Percentiles rank a stretch among this genome's conserved stretches.
Evolutionary conservation across 2,888 invertebrate species (phyloP).

Genomic region (Folsomia candida): DNA sequence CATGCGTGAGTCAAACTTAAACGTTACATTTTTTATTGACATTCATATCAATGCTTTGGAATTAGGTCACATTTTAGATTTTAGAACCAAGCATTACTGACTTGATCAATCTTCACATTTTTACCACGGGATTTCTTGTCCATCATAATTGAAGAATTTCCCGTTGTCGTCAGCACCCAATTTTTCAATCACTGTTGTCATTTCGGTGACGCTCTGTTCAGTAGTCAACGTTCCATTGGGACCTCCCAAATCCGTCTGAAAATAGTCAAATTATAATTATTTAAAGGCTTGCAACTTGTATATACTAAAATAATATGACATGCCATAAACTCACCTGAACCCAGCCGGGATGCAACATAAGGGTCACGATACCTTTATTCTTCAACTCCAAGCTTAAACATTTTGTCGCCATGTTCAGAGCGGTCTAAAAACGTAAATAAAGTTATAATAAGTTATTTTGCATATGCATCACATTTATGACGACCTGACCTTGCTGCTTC

Average conservation of each 20-base stretch:
- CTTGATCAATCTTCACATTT: too few relatives aligned
- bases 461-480: background rate
- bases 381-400: conserved; percentile 78
- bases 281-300: too few relatives aligned
- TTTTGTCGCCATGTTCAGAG: conserved; percentile 81
- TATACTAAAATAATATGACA: too few relatives aligned
- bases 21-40: too few relatives aligned
- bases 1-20: too few relatives aligned
- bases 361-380: conserved; percentile 70
- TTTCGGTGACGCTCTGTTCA: conserved; percentile 64
- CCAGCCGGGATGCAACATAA: conserved; percentile 84
- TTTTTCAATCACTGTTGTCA: conserved; percentile 65
- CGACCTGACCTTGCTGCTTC: conserved; percentile 79
- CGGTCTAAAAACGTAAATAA: conserved; percentile 64
- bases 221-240: conserved; percentile 71
- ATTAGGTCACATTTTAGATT: too few relatives aligned
- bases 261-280: too few relatives aligned
- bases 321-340: too few relatives aligned
- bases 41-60: too few relatives aligned
- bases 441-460: conserved; percentile 25
- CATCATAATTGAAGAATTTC: conserved; percentile 74
- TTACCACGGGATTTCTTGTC: conserved; percentile 70
- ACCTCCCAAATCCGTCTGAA: conserved; percentile 86
- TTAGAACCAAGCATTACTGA: too few relatives aligned
- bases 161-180: conserved; percentile 70